Evolutionary conservation across 2,797 vertebrate genomes (phyloP).

Genomic region (Arctocebus calabarensis): DNA sequence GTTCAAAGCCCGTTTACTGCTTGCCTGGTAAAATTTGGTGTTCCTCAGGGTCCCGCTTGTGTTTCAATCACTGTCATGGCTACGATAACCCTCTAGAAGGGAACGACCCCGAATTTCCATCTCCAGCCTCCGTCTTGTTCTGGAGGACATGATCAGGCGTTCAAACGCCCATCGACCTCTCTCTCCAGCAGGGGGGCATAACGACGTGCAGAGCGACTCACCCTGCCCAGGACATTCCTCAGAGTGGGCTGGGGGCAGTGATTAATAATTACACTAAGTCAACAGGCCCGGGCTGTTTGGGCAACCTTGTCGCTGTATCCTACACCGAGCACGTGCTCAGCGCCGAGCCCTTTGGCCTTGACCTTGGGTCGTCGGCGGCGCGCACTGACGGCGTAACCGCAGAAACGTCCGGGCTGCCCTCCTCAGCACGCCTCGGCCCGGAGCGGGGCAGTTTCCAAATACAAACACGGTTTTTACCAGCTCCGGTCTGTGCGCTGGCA

Average conservation of each 20-base stretch:
- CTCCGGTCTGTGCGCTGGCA: not conserved
- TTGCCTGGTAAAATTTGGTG: not conserved
- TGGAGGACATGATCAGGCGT: not conserved
- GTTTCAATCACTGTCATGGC: not conserved
- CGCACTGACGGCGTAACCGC: not conserved
- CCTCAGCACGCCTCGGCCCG: not conserved
- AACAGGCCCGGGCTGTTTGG: constrained; percentile 19
- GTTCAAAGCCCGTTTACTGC: constrained; percentile 44
- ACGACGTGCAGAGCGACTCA: not conserved
- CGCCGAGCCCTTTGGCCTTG: not conserved
- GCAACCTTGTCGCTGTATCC: not conserved
- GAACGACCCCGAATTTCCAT: not conserved
- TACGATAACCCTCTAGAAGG: not conserved
- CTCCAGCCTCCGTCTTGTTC: not conserved
- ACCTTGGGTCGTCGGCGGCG: not conserved
- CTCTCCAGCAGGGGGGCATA: not conserved
- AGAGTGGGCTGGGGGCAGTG: not conserved
- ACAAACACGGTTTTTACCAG: not conserved
- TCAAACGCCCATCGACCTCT: not conserved
- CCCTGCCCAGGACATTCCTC: not conserved
- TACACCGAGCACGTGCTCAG: not conserved
- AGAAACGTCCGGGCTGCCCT: not conserved
- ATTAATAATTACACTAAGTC: constrained; percentile 41
- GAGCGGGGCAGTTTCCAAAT: not conserved
- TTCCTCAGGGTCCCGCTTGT: not conserved